phyloP scores from a whole-genome alignment of 37 sponge, comb jelly and placozoan genomes.

The Geodia barretti region DNA sequence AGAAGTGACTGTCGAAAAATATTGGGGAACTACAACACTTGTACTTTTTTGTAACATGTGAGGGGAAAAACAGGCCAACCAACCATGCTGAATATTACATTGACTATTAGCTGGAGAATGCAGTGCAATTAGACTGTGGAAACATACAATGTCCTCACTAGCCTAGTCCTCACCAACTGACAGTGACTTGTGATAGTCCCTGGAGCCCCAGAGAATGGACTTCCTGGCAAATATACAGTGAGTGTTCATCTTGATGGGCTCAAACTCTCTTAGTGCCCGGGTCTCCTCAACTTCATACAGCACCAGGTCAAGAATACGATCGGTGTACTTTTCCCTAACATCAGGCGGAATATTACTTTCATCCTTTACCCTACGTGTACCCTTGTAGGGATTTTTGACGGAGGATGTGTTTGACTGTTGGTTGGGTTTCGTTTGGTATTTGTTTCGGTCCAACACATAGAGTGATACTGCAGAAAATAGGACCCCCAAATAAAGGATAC shows the following conservation, averaged over 20 bases:
- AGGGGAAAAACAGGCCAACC: not conserved
- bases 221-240: conserved; percentile 80
- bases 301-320: conserved; percentile 59
- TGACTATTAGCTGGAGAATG: too few relatives aligned
- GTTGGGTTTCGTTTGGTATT: conserved; percentile 8
- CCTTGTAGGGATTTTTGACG: conserved; percentile 42
- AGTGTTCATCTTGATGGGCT: conserved; percentile 59
- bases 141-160: too few relatives aligned
- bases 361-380: conserved; percentile 27
- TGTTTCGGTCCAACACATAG: conserved; percentile 53
- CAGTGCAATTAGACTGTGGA: too few relatives aligned
- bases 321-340: conserved; percentile 24
- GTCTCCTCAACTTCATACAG: conserved; percentile 71
- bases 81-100: too few relatives aligned
- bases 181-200: conserved; percentile 51
- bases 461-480: conserved; percentile 34
- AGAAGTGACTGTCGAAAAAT: too few relatives aligned
- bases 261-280: conserved; percentile 65
- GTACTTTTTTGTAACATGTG: too few relatives aligned
- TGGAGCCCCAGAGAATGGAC: conserved; percentile 74
- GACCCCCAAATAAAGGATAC: not conserved
- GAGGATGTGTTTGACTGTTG: not conserved
- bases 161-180: conserved; percentile 43
- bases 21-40: too few relatives aligned
- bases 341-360: conserved; percentile 40